phyloP scores from a whole-genome alignment of 2,888 invertebrate genomes.

The Patella ulyssiponensis region DNA sequence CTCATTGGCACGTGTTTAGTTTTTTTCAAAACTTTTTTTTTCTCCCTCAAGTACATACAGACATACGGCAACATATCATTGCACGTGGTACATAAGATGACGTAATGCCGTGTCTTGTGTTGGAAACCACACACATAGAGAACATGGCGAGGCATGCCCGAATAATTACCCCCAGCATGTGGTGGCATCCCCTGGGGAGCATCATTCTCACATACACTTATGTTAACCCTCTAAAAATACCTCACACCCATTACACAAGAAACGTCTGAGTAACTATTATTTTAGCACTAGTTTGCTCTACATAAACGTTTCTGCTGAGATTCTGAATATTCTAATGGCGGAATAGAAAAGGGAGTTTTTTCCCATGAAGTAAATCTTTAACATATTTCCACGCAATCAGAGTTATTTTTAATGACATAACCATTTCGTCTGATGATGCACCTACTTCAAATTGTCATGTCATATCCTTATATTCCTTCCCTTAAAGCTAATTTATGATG shows the following conservation, averaged over 20 bases:
- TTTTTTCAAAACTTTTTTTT: no score
- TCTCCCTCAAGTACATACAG: neutral
- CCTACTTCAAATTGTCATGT: no score
- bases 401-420: no score
- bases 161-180: slow-evolving; percentile 12
- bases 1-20: no score
- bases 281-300: slow-evolving; percentile 5
- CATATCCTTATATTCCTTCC: neutral
- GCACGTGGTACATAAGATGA: slow-evolving; percentile 10
- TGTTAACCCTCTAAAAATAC: slow-evolving; percentile 6
- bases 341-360: no score
- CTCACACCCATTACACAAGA: slow-evolving; percentile 12
- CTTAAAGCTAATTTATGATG: neutral
- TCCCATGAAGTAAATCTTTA: no score
- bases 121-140: slow-evolving; percentile 11
- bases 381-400: no score
- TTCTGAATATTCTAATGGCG: no score
- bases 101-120: slow-evolving; percentile 2
- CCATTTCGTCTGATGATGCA: no score
- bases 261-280: slow-evolving; percentile 7
- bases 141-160: slow-evolving; percentile 11
- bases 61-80: neutral
- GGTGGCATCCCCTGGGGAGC: slow-evolving; percentile 4
- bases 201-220: slow-evolving; percentile 3
- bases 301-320: neutral